Evolutionary conservation across 1,140 invertebrate genomes (phyloP), one percentile per base, ranked within the genome.

Genomic region (Lordiphosa clarofinis): DNA sequence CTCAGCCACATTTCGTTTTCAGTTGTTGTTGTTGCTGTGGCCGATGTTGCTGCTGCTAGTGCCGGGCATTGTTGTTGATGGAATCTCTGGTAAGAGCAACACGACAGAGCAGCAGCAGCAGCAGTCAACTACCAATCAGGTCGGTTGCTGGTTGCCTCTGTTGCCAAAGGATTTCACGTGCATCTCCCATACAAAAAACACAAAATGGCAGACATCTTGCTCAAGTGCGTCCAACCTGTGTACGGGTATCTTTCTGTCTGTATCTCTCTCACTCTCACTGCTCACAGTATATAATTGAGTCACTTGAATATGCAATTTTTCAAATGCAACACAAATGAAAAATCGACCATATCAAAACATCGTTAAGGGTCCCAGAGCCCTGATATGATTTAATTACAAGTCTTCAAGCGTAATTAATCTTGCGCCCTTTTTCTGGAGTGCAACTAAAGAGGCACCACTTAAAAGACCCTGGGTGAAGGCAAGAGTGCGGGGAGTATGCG

Each of bases 301-400:
- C 73, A 78, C 82, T 87, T 87, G 70, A 71, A 71, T 81, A 87
- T 73, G 82, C 61, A 65, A 76, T 86, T 86, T 87, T 67, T 86
- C 72, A 69, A 76, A 72, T 62, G 68, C 60, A 72, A 58, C 36
- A 44, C 63, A 67, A 64, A 65, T 70, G 65, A 84, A 70, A 58
- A 66, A 70, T 73, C 64, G 64, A 61, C 49, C 74, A 49, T 59
- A 78, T 58, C 58, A 64, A 49, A 73, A 61, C 63, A 58, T 82
- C 72, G 62, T 75, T 76, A 82, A 57, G 2, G 35, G 28, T 11
- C 10, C 11, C 15, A 37, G 33, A 15, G 39, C 53, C 68, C 54
- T 73, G 69, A 84, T 86, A 86, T 74, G 63, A 86, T 86, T 86
- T 86, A 86, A 86, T 86, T 79, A 86, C 63, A 54, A 79, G 66